Evolutionary conservation across 2,113 vertebrate species (phyloP).

Genomic region (Hippolais icterina): DNA sequence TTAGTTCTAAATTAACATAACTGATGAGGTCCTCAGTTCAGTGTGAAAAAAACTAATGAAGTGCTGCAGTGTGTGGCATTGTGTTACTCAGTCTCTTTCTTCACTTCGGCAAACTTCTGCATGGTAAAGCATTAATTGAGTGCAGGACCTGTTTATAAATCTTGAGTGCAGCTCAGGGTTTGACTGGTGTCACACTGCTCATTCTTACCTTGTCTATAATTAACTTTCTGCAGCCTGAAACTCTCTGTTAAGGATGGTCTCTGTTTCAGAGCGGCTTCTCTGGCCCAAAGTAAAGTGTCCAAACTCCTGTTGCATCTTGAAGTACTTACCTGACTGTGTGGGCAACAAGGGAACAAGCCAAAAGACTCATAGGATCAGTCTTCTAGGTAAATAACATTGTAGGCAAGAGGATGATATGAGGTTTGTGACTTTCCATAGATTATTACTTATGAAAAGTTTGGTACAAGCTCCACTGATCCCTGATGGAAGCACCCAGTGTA

Average conservation of each 20-base stretch:
- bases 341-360: rapidly evolving
- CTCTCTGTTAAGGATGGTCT: not conserved
- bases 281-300: not conserved
- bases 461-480: not conserved
- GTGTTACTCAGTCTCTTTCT: slow-evolving; percentile 22
- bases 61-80: not conserved
- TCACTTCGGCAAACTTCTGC: slow-evolving; percentile 12
- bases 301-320: not conserved
- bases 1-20: slow-evolving; percentile 36
- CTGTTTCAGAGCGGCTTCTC: not conserved
- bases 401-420: not conserved
- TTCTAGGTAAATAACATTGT: not conserved
- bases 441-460: not conserved
- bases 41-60: not conserved
- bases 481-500: not conserved
- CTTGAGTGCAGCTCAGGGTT: not conserved
- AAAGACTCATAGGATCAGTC: not conserved
- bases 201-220: slow-evolving; percentile 14
- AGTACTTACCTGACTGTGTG: not conserved
- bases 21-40: not conserved
- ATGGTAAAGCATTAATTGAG: slow-evolving; percentile 31
- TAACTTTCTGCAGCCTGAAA: slow-evolving; percentile 22
- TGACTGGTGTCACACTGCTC: not conserved
- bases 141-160: slow-evolving; percentile 37
- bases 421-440: not conserved